Base-by-base conservation (phyloP, 2,113 vertebrate genomes). In the Neopipo cinnamomea region DNA sequence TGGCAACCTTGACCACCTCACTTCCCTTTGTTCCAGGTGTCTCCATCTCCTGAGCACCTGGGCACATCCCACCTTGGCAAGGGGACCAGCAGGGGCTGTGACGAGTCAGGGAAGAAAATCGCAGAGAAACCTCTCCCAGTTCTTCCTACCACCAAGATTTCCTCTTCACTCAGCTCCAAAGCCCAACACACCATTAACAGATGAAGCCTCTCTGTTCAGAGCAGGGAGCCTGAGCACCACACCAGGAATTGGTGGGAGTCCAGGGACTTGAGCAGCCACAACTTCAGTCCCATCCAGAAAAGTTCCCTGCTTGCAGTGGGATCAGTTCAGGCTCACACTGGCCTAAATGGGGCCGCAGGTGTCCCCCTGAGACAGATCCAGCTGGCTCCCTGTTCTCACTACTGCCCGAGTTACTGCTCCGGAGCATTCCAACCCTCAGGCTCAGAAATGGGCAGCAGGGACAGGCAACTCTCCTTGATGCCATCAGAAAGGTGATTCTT, bases 291-390 rank as follows among this genome's bases (percentile, higher is more conserved):
- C 16, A 2, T 25, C 24, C 82, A 75, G 71, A 28, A 11, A 28
- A 88, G 47, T 37, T 82, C 27, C 9, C 65, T 56, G 56, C 39
- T 24, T 70, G n/a, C 5, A 0, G 2, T 11, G 31, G 84, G 85
- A 70, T 0, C 1, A 12, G 27, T 84, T 56, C 58, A 47, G 59
- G 14, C 16, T 65, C 3, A 2, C 1, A 1, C 11, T 58, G 67
- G 35, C 11, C 46, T 44, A 61, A 17, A 55, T 7, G 42, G 87
- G 19, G 50, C 50, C 50, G 19, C 67, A 90, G 44, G 41, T 63
- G 46, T 9, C 27, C 74, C 47, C 49, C 53, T 7, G 0, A 62
- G 37, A 65, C 58, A 62, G 42, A 15, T 3, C 46, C 71, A 91
- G 56, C 47, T 88, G 78, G 35, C 33, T 83, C 41, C 75, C 22